phyloP scores from a whole-genome alignment of 1,140 invertebrate genomes.

The Lepidotrigona ventralis region DNA sequence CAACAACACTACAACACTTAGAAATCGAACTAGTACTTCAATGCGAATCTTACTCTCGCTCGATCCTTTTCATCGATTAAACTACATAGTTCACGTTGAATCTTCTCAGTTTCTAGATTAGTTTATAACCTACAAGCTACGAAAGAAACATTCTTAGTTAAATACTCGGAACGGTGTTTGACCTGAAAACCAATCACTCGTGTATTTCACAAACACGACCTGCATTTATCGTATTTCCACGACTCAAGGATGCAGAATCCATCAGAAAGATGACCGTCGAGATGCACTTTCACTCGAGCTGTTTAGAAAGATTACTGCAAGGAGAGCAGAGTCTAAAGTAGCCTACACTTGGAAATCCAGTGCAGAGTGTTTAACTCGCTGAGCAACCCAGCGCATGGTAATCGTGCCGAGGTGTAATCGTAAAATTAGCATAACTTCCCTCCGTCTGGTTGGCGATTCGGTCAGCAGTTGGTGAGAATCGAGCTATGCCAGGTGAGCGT shows the following conservation, averaged over 20 bases:
- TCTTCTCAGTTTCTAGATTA: not conserved
- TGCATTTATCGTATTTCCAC: not conserved
- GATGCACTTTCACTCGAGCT: conserved; percentile 33
- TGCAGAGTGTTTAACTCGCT: conserved; percentile 26
- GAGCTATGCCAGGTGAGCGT: conserved; percentile 3
- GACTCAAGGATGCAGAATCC: conserved; percentile 25
- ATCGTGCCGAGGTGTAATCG: conserved; percentile 62
- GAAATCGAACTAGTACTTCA: not conserved
- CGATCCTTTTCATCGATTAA: not conserved
- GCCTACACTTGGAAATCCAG: conserved; percentile 46
- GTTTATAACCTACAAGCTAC: not conserved
- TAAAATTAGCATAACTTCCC: conserved; percentile 66
- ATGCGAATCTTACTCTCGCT: not conserved
- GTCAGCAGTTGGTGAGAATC: conserved; percentile 40
- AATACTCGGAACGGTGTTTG: not conserved
- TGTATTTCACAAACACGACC: not conserved
- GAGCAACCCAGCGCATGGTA: conserved; percentile 44
- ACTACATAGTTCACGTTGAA: not conserved
- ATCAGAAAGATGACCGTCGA: conserved; percentile 29
- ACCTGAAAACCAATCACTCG: not conserved
- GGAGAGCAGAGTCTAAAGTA: not conserved
- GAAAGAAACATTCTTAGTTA: not conserved
- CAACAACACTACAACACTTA: no score
- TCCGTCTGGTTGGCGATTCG: conserved; percentile 39
- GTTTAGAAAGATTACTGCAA: conserved; percentile 2